Percentiles rank a stretch among this genome's conserved stretches.
Conservation (phyloP, 2,888 invertebrate species). For the Lasioglossum marginatum region DNA sequence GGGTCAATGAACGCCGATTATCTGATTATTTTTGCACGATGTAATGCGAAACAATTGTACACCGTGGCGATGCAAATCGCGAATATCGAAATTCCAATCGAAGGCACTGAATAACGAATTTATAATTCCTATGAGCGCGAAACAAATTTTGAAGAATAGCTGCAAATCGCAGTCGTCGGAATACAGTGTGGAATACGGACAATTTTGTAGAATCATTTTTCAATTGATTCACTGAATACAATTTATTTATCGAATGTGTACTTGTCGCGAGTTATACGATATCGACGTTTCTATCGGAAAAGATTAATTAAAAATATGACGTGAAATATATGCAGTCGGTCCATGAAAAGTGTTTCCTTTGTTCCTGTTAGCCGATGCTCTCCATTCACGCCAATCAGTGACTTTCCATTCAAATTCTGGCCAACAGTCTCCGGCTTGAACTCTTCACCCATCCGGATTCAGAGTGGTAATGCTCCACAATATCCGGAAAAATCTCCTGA, state of each 20-base stretch:
- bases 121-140: not conserved
- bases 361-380: not conserved
- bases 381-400: constrained; percentile 18
- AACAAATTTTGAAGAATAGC: not conserved
- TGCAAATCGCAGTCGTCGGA: not conserved
- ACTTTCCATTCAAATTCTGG: constrained; percentile 12
- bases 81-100: not conserved
- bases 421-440: constrained; percentile 5
- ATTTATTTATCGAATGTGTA: not conserved
- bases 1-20: not conserved
- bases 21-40: not conserved
- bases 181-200: too few relatives aligned
- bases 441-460: not conserved
- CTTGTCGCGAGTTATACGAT: not conserved
- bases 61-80: not conserved
- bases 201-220: not conserved
- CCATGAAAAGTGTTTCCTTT: not conserved
- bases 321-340: not conserved
- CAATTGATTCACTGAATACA: not conserved
- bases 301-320: not conserved
- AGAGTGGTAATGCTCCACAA: constrained; percentile 32
- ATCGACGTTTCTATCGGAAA: not conserved
- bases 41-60: not conserved
- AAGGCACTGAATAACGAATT: not conserved
- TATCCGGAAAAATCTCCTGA: constrained; percentile 13